Percentiles rank a stretch among this genome's conserved stretches.
These are phyloP conservation scores for Oryzias dopingdopingensis DNA, from an alignment of 2,797 vertebrate species.

Conservation along the genomic window DNA sequence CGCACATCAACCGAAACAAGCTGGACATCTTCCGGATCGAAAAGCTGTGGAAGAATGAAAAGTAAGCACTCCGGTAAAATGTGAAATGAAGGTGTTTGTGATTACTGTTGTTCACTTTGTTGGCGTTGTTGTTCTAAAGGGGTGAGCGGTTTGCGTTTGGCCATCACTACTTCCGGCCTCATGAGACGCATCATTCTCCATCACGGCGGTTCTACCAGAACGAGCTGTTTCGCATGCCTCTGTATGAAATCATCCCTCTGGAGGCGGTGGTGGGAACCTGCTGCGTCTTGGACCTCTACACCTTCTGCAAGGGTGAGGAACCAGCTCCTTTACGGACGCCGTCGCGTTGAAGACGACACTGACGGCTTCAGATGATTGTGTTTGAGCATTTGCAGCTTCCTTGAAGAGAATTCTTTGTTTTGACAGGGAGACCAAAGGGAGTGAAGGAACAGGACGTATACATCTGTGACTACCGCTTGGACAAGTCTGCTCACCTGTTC, in stretches of 20 bases:
- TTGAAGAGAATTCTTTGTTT: neutral
- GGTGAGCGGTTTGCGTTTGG: conserved; percentile 97
- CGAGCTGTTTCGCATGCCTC: conserved; percentile 93
- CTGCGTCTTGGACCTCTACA: conserved; percentile 95
- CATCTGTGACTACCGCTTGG: conserved; percentile 97
- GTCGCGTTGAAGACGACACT: neutral
- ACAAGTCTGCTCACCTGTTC: conserved; percentile 97
- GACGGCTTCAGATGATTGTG: neutral
- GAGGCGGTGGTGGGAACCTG: conserved; percentile 96
- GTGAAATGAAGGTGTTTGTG: no score
- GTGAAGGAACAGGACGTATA: conserved; percentile 96
- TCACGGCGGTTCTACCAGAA: conserved; percentile 92
- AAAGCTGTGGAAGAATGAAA: conserved; percentile 96
- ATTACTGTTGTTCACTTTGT: neutral
- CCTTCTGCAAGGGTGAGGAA: conserved; percentile 91
- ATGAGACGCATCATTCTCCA: conserved; percentile 92
- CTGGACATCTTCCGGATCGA: conserved; percentile 99
- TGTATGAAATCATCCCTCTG: conserved; percentile 97
- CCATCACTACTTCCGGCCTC: conserved; percentile 98
- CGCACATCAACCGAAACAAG: conserved; percentile 94
- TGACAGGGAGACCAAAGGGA: conserved; percentile 90
- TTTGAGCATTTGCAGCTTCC: neutral
- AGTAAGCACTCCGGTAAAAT: conserved; percentile 75
- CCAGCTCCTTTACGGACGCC: neutral
- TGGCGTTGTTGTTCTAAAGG: conserved; percentile 61